phyloP scores from a whole-genome alignment of 2,797 vertebrate species.

The Chelonia mydas region DNA sequence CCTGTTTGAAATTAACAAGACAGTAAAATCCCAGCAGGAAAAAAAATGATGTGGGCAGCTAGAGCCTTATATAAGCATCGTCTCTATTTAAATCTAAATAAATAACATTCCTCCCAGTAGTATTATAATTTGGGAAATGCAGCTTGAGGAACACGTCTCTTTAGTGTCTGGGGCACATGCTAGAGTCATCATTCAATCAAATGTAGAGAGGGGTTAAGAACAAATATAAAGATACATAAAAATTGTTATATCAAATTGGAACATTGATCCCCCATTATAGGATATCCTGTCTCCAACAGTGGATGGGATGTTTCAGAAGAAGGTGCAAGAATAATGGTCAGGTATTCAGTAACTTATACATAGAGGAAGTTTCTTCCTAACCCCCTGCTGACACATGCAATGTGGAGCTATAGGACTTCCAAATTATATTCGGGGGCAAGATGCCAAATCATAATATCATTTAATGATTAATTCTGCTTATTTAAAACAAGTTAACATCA shows the following conservation, averaged over 20 bases:
- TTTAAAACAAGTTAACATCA: background rate
- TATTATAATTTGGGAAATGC: background rate
- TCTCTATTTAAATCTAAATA: background rate
- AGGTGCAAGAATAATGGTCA: background rate
- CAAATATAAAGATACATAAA: background rate
- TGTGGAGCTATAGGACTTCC: background rate
- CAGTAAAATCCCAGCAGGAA: too few species aligned
- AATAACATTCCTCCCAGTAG: background rate
- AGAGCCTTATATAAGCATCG: background rate
- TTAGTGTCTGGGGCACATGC: background rate
- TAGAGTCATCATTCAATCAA: background rate
- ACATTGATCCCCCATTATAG: background rate
- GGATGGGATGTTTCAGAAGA: background rate
- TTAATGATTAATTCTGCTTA: background rate
- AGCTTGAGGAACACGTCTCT: background rate
- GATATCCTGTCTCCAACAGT: background rate
- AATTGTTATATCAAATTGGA: background rate
- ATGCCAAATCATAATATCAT: background rate
- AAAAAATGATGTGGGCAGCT: background rate
- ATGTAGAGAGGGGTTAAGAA: background rate
- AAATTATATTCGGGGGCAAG: background rate
- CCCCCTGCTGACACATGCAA: background rate
- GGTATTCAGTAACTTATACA: background rate
- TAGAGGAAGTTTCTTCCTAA: background rate
- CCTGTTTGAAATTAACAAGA: background rate